These are phyloP conservation scores for Platysteira castanea DNA, from an alignment of 2,113 vertebrate species.

Conservation along the genomic window DNA sequence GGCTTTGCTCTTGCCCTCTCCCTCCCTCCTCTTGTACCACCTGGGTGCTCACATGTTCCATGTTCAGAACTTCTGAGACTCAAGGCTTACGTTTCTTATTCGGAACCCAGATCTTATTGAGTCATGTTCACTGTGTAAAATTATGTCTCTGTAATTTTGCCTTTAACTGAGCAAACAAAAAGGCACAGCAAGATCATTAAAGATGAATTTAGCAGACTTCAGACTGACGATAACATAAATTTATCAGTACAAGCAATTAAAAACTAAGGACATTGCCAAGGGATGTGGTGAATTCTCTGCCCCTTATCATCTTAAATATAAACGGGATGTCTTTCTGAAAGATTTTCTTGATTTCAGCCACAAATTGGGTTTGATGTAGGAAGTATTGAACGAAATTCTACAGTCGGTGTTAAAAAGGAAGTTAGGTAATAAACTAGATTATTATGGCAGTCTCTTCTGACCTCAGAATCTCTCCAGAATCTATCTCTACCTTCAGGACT, in stretches of 20 bases:
- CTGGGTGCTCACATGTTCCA: neutral
- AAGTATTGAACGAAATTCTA: neutral
- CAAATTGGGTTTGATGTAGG: neutral
- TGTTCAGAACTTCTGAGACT: neutral
- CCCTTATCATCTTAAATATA: neutral
- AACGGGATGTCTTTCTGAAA: neutral
- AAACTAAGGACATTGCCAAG: neutral
- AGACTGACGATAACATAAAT: neutral
- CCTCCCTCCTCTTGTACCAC: neutral
- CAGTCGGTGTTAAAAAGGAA: constrained; percentile 1
- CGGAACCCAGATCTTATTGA: neutral
- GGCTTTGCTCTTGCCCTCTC: neutral
- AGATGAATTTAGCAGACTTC: neutral
- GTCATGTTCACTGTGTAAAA: neutral
- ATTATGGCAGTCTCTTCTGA: constrained; percentile 22
- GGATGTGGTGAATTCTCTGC: constrained; percentile 1
- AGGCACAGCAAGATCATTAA: neutral
- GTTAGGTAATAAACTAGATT: constrained; percentile 15
- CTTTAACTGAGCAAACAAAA: constrained; percentile 3
- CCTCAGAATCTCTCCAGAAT: constrained; percentile 33
- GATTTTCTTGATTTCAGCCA: neutral
- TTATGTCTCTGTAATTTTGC: neutral
- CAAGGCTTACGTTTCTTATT: neutral
- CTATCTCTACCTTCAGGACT: constrained; percentile 13
- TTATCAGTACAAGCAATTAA: constrained; percentile 5